Evolutionary conservation across 2,113 vertebrate genomes (phyloP).

Genomic region (Phyllostomus hastatus): DNA sequence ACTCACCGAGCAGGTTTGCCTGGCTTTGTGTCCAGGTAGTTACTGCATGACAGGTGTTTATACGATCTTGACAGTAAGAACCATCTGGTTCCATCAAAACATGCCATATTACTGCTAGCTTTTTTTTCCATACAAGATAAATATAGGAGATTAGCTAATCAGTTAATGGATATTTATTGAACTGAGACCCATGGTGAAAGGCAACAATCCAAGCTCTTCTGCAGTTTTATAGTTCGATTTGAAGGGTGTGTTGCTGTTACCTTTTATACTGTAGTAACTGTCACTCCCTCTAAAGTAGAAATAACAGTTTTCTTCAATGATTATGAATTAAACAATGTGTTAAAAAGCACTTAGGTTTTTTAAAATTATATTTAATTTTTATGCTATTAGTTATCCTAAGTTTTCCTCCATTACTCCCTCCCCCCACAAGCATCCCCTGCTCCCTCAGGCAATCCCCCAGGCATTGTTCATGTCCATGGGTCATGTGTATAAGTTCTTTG

Average conservation of each 20-base stretch:
- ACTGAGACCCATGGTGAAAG: background rate
- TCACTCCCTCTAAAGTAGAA: background rate
- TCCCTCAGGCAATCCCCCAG: too few species aligned
- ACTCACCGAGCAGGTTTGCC: background rate
- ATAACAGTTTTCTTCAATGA: background rate
- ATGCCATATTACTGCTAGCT: background rate
- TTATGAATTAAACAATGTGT: background rate
- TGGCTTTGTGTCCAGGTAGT: background rate
- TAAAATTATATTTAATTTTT: background rate
- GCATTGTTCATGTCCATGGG: too few species aligned
- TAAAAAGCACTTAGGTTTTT: background rate
- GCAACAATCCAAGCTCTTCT: background rate
- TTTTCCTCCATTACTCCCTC: too few species aligned
- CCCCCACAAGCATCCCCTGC: too few species aligned
- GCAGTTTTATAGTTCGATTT: background rate
- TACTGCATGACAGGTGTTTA: background rate
- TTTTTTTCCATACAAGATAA: background rate
- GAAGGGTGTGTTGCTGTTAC: background rate
- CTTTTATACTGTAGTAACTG: slow-evolving; percentile 1
- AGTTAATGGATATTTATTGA: background rate
- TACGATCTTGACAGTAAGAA: background rate
- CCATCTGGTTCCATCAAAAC: background rate
- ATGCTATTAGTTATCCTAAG: too few species aligned
- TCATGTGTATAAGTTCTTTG: too few species aligned
- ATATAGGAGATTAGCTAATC: background rate